Evolutionary conservation across 37 sponge, comb jelly and placozoan genomes (phyloP).

Genomic region (Petrosia ficiformis): DNA sequence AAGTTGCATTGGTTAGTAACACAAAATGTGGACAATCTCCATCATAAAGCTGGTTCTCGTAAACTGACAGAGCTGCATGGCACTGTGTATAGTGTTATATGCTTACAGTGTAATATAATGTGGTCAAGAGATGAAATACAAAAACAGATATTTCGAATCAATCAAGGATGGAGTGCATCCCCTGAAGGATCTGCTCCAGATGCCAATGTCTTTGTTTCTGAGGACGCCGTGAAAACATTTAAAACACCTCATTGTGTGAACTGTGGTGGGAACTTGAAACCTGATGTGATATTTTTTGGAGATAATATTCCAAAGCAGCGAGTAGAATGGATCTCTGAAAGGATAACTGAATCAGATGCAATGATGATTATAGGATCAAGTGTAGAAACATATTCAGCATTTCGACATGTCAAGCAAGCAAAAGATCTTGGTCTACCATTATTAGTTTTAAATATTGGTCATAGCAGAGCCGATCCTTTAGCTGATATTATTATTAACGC

Average conservation of each 20-base stretch:
- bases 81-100: constrained; percentile 75
- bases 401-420: constrained; percentile 65
- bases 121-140: constrained; percentile 71
- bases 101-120: constrained; percentile 64
- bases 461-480: constrained; percentile 81
- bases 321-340: constrained; percentile 47
- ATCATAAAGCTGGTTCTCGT: constrained; percentile 84
- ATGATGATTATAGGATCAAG: constrained; percentile 86
- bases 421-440: constrained; percentile 47
- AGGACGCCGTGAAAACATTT: constrained; percentile 61
- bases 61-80: constrained; percentile 94
- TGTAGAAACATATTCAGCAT: constrained; percentile 84
- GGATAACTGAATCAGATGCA: constrained; percentile 69
- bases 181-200: constrained; percentile 83
- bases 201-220: constrained; percentile 80
- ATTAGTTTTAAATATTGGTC: constrained; percentile 86
- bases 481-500: constrained; percentile 63
- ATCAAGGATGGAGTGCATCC: constrained; percentile 67
- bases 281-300: constrained; percentile 96
- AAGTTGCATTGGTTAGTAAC: constrained; percentile 89
- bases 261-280: constrained; percentile 85
- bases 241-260: constrained; percentile 61
- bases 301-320: constrained; percentile 61
- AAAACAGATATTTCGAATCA: constrained; percentile 33
- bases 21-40: constrained; percentile 96